A percentile compares a stretch with the other conserved stretches of the same genome.
These are phyloP conservation scores for Tangara arthus DNA, from an alignment of 2,797 vertebrate species.

Conservation along the genomic window DNA sequence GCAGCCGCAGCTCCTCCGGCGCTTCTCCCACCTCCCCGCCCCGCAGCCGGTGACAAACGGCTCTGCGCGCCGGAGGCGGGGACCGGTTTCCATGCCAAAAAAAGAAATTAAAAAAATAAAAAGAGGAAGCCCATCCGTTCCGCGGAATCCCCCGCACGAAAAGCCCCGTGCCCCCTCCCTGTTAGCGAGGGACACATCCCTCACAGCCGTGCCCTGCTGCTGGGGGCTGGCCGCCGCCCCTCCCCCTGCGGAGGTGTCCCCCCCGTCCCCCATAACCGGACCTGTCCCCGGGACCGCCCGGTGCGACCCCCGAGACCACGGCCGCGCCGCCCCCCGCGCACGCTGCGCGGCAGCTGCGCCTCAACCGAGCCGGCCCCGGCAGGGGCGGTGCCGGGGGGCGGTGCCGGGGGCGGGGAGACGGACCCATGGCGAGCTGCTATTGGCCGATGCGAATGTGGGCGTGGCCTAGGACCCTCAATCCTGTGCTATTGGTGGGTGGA, in stretches of 20 bases:
- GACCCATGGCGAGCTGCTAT: fast-evolving
- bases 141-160: background rate
- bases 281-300: background rate
- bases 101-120: background rate
- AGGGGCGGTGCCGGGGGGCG: background rate
- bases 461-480: fast-evolving
- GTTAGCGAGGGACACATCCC: background rate
- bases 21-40: background rate
- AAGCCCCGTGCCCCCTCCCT: background rate
- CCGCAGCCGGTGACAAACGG: background rate
- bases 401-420: background rate
- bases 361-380: background rate
- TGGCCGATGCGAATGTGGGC: fast-evolving
- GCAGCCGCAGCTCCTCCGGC: background rate
- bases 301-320: background rate
- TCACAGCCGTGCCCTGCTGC: too few relatives aligned
- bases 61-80: background rate
- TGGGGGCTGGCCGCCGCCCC: too few relatives aligned
- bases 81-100: background rate
- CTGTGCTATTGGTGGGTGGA: background rate
- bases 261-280: background rate
- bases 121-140: background rate
- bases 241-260: background rate
- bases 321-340: fast-evolving
- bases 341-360: background rate